Evolutionary conservation across 92 coral and sea anemone species (phyloP).

Genomic region (Siderastrea siderea): DNA sequence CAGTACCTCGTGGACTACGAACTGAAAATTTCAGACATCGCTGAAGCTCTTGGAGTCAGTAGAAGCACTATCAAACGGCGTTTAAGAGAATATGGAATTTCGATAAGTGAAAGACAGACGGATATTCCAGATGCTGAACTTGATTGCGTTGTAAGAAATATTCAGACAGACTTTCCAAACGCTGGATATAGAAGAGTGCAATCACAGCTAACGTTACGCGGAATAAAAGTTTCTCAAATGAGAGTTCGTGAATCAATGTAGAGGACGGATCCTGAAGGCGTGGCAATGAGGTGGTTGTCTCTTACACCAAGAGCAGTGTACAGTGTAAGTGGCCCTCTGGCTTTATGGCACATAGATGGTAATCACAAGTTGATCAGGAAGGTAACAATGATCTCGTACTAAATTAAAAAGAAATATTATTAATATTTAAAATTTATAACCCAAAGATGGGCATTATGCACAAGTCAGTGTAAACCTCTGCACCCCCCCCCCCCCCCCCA

Average conservation of each 20-base stretch:
- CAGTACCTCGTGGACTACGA: slow-evolving; percentile 70
- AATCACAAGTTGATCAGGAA: slow-evolving; percentile 72
- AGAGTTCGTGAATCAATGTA: slow-evolving; percentile 62
- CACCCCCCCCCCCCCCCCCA: not conserved
- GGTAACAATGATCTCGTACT: not conserved
- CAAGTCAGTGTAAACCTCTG: not conserved
- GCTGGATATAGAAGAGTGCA: slow-evolving; percentile 51
- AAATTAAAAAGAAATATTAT: not conserved
- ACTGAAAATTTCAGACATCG: slow-evolving; percentile 49
- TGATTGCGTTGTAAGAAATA: slow-evolving; percentile 31
- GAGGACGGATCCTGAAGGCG: slow-evolving; percentile 62
- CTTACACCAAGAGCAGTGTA: slow-evolving; percentile 70
- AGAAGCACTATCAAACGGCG: slow-evolving; percentile 72
- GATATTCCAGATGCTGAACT: slow-evolving; percentile 54
- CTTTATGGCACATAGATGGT: slow-evolving; percentile 67
- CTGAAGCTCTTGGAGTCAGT: slow-evolving; percentile 64
- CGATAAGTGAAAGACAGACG: slow-evolving; percentile 18
- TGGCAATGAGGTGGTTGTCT: slow-evolving; percentile 62
- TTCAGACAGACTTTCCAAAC: slow-evolving; percentile 53
- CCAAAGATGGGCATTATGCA: not conserved
- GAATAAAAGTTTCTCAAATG: slow-evolving; percentile 52
- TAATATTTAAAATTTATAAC: not conserved
- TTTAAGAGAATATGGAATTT: slow-evolving; percentile 62
- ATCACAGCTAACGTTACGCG: slow-evolving; percentile 36
- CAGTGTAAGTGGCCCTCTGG: slow-evolving; percentile 62